Conservation (phyloP, 1,140 invertebrate species). For the Cotesia chilonis region DNA sequence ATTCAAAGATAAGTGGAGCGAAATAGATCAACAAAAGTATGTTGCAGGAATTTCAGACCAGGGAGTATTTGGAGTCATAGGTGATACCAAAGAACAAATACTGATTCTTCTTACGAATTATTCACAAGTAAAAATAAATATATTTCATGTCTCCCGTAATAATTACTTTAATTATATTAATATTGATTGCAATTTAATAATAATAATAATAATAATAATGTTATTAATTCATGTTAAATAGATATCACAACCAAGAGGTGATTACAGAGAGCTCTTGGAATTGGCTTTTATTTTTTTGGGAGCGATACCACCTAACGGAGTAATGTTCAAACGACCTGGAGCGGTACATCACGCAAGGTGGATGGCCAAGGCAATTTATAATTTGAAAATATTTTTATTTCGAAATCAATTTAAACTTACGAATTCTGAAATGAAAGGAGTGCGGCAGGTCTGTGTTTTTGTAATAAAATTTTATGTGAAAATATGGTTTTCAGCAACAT, state of each 20-base stretch:
- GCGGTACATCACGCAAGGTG: constrained; percentile 43
- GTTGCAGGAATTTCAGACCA: constrained; percentile 23
- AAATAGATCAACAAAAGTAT: constrained; percentile 47
- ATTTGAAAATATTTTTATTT: constrained; percentile 44
- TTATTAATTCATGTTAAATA: constrained; percentile 27
- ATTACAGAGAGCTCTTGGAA: constrained; percentile 42
- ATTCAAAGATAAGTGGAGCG: constrained; percentile 46
- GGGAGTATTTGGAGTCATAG: constrained; percentile 8
- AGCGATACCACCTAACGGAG: constrained; percentile 13
- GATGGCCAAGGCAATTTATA: constrained; percentile 35
- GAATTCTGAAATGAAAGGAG: constrained; percentile 33
- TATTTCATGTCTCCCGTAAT: neutral
- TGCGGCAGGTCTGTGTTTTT: constrained; percentile 40
- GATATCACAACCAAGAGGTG: constrained; percentile 35
- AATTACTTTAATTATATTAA: neutral
- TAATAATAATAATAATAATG: constrained; percentile 23
- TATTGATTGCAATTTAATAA: constrained; percentile 10
- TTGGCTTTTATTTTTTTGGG: constrained; percentile 43
- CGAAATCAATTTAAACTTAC: constrained; percentile 41
- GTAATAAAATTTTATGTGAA: constrained; percentile 39
- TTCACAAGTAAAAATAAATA: constrained; percentile 25
- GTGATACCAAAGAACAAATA: constrained; percentile 23
- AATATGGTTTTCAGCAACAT: constrained; percentile 39
- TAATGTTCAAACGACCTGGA: constrained; percentile 38
- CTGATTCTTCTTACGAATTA: constrained; percentile 8